Percentiles rank a stretch among this genome's conserved stretches.
These are phyloP conservation scores for Leptopterna dolabrata DNA, from an alignment of 2,888 invertebrate genomes.

Conservation along the genomic window DNA sequence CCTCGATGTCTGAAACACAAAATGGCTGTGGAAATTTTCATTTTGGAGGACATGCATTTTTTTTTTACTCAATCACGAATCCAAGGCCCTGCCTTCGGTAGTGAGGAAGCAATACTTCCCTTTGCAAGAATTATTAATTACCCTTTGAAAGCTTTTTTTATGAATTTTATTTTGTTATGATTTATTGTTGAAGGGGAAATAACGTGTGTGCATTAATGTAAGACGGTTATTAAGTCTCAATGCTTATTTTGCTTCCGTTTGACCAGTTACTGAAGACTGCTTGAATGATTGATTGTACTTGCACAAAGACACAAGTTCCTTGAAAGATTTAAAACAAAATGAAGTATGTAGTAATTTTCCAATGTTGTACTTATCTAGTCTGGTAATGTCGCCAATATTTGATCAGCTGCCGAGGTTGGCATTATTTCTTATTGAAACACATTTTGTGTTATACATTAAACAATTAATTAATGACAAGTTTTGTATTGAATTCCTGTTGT, in stretches of 20 bases:
- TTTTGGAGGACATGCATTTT: too few relatives aligned
- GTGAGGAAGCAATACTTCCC: too few relatives aligned
- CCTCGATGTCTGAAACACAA: too few relatives aligned
- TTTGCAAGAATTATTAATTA: too few relatives aligned
- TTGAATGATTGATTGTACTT: neutral
- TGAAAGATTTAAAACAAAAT: neutral
- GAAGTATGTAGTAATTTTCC: neutral
- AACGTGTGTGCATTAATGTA: neutral
- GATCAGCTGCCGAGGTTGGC: neutral
- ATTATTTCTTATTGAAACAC: neutral
- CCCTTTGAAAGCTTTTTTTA: too few relatives aligned
- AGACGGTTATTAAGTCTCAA: neutral
- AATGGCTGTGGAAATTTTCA: too few relatives aligned
- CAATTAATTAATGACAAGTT: neutral
- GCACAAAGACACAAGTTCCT: conserved; percentile 1
- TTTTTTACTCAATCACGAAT: too few relatives aligned
- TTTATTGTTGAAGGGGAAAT: neutral
- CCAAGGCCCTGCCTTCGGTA: too few relatives aligned
- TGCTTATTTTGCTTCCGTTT: neutral
- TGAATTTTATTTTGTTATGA: neutral
- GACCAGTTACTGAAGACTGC: neutral
- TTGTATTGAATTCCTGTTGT: neutral
- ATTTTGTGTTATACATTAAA: neutral
- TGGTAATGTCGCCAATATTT: neutral
- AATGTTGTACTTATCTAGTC: neutral